These are phyloP conservation scores for Acanthosepion lycidas DNA, from an alignment of 2,888 invertebrate species.

Conservation along the genomic window DNA sequence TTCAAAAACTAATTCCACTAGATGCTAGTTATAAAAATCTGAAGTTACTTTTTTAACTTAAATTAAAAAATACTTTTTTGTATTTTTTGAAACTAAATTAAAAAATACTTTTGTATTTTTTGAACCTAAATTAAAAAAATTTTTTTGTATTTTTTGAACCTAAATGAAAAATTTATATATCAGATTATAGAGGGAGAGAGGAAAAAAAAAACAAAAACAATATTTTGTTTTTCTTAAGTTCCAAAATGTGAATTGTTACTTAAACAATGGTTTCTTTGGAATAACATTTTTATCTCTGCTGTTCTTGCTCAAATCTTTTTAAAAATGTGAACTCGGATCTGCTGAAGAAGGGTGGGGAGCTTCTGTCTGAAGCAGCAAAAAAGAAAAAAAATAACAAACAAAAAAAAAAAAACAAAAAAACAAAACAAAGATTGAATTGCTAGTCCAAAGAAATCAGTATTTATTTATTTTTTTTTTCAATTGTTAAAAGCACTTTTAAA, in stretches of 20 bases:
- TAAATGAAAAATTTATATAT: too few species aligned
- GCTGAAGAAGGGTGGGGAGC: not conserved
- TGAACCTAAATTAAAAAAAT: too few species aligned
- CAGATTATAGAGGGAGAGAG: too few species aligned
- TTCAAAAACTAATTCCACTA: not conserved
- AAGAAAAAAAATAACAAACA: not conserved
- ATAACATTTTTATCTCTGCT: not conserved
- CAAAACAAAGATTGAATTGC: not conserved
- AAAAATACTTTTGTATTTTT: too few species aligned
- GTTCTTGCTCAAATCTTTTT: not conserved
- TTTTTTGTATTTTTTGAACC: too few species aligned
- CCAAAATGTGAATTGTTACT: not conserved
- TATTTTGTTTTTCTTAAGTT: not conserved
- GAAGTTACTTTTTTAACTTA: too few species aligned
- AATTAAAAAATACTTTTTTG: too few species aligned
- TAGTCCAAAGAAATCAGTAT: constrained; percentile 22
- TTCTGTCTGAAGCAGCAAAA: not conserved
- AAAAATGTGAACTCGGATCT: not conserved
- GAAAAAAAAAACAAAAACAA: not conserved
- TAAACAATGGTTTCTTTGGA: constrained; percentile 33
- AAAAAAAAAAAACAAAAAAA: not conserved
- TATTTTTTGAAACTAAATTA: too few species aligned
- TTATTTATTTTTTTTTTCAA: not conserved
- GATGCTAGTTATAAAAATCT: not conserved
- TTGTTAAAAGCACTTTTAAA: not conserved